These are phyloP conservation scores for Acridotheres tristis DNA, from an alignment of 2,797 vertebrate genomes.

Conservation along the genomic window DNA sequence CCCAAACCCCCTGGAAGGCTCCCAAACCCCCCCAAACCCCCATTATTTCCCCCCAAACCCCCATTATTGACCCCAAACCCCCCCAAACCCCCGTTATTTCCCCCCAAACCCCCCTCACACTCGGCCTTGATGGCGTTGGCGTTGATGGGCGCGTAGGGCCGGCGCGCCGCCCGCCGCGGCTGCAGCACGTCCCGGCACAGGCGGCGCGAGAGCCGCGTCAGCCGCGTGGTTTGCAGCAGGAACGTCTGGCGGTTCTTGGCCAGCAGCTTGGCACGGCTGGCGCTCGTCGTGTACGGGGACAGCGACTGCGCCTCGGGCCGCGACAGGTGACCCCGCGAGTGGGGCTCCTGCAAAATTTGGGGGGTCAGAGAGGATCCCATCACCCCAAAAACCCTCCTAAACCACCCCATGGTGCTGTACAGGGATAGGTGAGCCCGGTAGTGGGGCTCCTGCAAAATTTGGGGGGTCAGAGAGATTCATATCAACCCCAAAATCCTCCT, in stretches of 20 bases:
- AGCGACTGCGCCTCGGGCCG: background rate
- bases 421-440: background rate
- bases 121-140: too few relatives aligned
- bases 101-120: too few relatives aligned
- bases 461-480: too few relatives aligned
- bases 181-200: constrained; percentile 93
- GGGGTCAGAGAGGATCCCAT: too few relatives aligned
- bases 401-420: background rate
- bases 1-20: too few relatives aligned
- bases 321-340: background rate
- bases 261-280: constrained; percentile 91
- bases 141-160: constrained; percentile 81
- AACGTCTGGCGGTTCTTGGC: constrained; percentile 95
- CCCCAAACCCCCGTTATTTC: too few relatives aligned
- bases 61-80: too few relatives aligned
- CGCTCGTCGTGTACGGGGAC: background rate
- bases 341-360: too few relatives aligned
- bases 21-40: too few relatives aligned
- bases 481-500: too few relatives aligned
- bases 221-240: constrained; percentile 92
- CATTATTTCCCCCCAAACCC: too few relatives aligned
- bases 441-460: background rate
- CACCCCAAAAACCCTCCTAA: too few relatives aligned
- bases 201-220: constrained; percentile 90
- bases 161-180: constrained; percentile 87